Evolutionary conservation across 1,140 invertebrate genomes (phyloP).

Genomic region (Pararge aegeria): DNA sequence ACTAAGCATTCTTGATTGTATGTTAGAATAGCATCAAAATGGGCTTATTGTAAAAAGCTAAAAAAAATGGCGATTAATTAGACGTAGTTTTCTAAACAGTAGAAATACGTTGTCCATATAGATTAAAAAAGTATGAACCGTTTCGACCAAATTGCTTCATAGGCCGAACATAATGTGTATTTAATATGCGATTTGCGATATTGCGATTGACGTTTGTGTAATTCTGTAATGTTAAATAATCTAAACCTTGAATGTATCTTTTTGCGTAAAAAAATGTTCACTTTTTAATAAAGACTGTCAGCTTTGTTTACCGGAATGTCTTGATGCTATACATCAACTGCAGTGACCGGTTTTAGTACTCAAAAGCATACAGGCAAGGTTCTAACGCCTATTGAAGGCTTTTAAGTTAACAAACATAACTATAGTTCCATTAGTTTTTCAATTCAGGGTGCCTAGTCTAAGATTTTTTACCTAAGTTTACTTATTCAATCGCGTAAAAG

Average conservation of each 20-base stretch:
- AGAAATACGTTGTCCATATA: conserved; percentile 44
- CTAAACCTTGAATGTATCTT: background rate
- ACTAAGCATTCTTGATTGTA: conserved; percentile 10
- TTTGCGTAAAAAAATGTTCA: background rate
- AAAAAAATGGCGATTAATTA: conserved; percentile 36
- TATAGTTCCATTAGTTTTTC: too few relatives aligned
- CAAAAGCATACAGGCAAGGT: too few relatives aligned
- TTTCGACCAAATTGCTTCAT: conserved; percentile 47
- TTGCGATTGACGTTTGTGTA: conserved; percentile 10
- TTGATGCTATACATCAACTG: too few relatives aligned
- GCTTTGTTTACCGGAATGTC: background rate
- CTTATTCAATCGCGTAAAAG: too few relatives aligned
- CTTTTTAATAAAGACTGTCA: background rate
- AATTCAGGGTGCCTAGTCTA: too few relatives aligned
- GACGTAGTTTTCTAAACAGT: conserved; percentile 41
- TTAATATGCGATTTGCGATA: conserved; percentile 29
- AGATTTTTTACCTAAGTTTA: too few relatives aligned
- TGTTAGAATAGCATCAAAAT: conserved; percentile 15
- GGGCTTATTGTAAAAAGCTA: conserved; percentile 38
- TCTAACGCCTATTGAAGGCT: too few relatives aligned
- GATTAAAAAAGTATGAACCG: conserved; percentile 31
- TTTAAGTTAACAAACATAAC: too few relatives aligned
- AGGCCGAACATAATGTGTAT: conserved; percentile 23
- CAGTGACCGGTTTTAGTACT: too few relatives aligned
- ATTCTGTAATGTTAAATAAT: background rate